A percentile compares a stretch with the other conserved stretches of the same genome.
These are phyloP conservation scores for Telenomus remus DNA, from an alignment of 1,140 invertebrate species.

Conservation along the genomic window DNA sequence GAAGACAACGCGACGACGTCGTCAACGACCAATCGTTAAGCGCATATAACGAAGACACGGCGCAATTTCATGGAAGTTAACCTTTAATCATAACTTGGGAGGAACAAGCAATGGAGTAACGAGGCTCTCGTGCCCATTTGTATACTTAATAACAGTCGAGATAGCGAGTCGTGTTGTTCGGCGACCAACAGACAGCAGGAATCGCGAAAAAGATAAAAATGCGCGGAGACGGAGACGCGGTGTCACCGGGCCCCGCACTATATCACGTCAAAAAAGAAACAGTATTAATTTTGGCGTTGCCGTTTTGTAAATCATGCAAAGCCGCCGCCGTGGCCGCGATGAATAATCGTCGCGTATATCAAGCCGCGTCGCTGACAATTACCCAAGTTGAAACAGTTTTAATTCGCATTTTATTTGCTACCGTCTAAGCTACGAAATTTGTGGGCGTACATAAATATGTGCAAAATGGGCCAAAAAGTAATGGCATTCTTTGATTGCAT, in stretches of 20 bases:
- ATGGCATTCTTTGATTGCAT: too few species aligned
- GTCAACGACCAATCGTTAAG: conserved; percentile 40
- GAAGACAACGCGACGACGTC: not conserved
- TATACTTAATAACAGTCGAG: conserved; percentile 69
- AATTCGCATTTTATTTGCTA: conserved; percentile 28
- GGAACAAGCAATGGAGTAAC: conserved; percentile 63
- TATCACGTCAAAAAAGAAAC: conserved; percentile 48
- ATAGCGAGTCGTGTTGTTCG: conserved; percentile 52
- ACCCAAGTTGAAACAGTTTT: conserved; percentile 51
- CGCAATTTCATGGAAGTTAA: conserved; percentile 72
- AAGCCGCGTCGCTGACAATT: conserved; percentile 45
- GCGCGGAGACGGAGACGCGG: conserved; percentile 25
- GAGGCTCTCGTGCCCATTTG: conserved; percentile 61
- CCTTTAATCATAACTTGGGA: conserved; percentile 72
- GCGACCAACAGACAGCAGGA: conserved; percentile 15
- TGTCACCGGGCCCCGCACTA: conserved; percentile 41
- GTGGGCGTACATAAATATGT: conserved; percentile 7
- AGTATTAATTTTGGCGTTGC: conserved; percentile 50
- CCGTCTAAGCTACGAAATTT: conserved; percentile 29
- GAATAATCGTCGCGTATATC: conserved; percentile 53
- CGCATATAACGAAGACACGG: conserved; percentile 53
- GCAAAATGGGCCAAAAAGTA: too few species aligned
- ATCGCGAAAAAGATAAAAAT: conserved; percentile 34
- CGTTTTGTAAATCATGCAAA: conserved; percentile 53
- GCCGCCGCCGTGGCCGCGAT: conserved; percentile 21